A percentile compares a stretch with the other conserved stretches of the same genome.
phyloP scores from a whole-genome alignment of 2,797 vertebrate species.

The Otolemur crassicaudatus region DNA sequence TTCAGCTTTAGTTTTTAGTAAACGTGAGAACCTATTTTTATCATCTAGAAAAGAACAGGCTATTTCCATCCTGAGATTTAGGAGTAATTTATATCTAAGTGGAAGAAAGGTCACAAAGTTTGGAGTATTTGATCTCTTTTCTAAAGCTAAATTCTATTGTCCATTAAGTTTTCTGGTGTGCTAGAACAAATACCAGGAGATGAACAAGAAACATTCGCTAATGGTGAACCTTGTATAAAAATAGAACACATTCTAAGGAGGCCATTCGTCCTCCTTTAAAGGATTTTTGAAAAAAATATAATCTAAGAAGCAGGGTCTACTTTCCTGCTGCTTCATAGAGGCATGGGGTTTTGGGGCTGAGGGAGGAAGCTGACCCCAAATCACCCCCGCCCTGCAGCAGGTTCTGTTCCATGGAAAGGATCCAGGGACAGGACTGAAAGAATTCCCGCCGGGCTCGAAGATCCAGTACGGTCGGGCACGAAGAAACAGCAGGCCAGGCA shows the following conservation, averaged over 20 bases:
- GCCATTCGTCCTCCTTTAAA: neutral
- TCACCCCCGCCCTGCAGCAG: neutral
- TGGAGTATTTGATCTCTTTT: neutral
- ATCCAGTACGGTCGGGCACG: neutral
- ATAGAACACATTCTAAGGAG: conserved; percentile 61
- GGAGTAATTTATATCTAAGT: conserved; percentile 1
- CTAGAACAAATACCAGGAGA: neutral
- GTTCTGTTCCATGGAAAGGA: neutral
- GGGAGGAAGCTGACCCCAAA: neutral
- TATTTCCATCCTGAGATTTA: neutral
- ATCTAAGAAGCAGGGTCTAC: neutral
- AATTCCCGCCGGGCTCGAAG: neutral
- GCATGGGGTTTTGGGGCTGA: neutral
- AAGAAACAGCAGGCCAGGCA: neutral
- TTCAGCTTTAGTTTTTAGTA: neutral
- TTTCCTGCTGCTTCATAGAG: neutral
- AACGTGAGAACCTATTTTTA: conserved; percentile 37
- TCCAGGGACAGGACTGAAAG: neutral
- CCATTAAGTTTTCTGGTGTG: neutral
- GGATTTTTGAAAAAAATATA: neutral
- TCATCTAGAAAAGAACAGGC: neutral
- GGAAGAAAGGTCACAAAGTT: neutral
- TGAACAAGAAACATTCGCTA: conserved; percentile 15
- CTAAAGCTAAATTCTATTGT: neutral
- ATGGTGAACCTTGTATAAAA: conserved; percentile 64